Evolutionary conservation across 2,888 invertebrate genomes (phyloP).

Genomic region (Strigamia maritima): DNA sequence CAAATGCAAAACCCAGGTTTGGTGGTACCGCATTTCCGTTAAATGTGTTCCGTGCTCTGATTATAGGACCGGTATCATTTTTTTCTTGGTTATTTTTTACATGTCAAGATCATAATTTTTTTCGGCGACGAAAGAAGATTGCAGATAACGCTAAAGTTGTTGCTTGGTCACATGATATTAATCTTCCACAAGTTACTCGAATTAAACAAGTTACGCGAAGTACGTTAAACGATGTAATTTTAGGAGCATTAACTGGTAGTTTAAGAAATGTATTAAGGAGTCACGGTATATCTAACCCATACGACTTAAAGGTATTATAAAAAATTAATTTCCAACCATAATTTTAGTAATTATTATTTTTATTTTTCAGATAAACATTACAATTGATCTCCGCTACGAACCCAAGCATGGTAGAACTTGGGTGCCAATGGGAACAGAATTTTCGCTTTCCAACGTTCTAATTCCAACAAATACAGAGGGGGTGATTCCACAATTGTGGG

Average conservation of each 20-base stretch:
- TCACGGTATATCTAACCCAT: conserved; percentile 56
- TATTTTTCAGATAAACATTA: conserved; percentile 50
- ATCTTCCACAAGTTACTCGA: conserved; percentile 53
- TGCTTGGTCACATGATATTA: conserved; percentile 57
- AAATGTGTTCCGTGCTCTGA: conserved; percentile 54
- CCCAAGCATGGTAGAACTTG: conserved; percentile 45
- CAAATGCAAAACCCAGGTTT: conserved; percentile 50
- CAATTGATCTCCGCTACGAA: conserved; percentile 51
- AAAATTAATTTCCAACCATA: not conserved
- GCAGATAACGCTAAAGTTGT: conserved; percentile 45
- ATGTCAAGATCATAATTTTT: conserved; percentile 54
- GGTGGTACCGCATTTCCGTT: conserved; percentile 53
- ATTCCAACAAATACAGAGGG: conserved; percentile 60
- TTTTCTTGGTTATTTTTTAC: conserved; percentile 55
- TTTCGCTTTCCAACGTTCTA: conserved; percentile 51
- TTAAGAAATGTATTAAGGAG: conserved; percentile 55
- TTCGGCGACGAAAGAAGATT: conserved; percentile 45
- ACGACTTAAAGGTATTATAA: conserved; percentile 53
- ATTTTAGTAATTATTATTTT: not conserved
- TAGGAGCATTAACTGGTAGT: conserved; percentile 58
- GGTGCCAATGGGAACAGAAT: conserved; percentile 50
- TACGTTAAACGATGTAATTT: conserved; percentile 58
- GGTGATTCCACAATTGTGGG: conserved; percentile 61
- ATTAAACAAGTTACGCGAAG: conserved; percentile 59
- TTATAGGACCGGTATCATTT: conserved; percentile 57